Evolutionary conservation across 2,113 vertebrate species (phyloP).

Genomic region (Podarcis cretensis): DNA sequence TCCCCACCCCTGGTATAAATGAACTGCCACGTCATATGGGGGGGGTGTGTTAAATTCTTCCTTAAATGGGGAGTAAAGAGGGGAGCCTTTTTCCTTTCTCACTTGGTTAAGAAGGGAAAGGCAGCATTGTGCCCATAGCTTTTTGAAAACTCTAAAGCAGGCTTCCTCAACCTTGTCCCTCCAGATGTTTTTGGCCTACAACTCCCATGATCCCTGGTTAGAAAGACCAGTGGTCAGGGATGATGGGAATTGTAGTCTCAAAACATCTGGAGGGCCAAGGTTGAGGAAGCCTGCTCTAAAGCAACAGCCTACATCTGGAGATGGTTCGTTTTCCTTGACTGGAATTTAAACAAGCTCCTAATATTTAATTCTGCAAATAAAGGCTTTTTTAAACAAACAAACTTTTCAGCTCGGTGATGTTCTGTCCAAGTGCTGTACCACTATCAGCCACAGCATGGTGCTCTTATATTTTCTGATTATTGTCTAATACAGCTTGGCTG

Average conservation of each 20-base stretch:
- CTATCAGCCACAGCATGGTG: background rate
- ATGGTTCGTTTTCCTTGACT: background rate
- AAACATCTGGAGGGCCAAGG: no score
- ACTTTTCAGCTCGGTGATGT: background rate
- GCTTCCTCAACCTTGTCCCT: no score
- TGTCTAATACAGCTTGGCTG: background rate
- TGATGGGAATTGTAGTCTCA: no score
- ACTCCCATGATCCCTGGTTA: no score
- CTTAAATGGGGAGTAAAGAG: background rate
- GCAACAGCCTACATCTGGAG: background rate
- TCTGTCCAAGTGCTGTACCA: background rate
- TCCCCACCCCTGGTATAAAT: no score
- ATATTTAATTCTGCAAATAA: background rate
- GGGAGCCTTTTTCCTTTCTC: background rate
- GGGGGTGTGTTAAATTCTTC: background rate
- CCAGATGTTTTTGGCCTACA: no score
- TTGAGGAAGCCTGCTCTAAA: background rate
- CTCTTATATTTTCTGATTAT: background rate
- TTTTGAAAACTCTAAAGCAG: background rate
- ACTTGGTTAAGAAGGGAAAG: background rate
- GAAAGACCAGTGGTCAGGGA: no score
- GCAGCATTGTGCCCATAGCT: no score
- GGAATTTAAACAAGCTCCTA: background rate
- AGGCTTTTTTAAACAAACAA: background rate
- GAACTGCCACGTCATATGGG: no score